phyloP scores from a whole-genome alignment of 2,113 vertebrate species.

The Hypomesus transpacificus region DNA sequence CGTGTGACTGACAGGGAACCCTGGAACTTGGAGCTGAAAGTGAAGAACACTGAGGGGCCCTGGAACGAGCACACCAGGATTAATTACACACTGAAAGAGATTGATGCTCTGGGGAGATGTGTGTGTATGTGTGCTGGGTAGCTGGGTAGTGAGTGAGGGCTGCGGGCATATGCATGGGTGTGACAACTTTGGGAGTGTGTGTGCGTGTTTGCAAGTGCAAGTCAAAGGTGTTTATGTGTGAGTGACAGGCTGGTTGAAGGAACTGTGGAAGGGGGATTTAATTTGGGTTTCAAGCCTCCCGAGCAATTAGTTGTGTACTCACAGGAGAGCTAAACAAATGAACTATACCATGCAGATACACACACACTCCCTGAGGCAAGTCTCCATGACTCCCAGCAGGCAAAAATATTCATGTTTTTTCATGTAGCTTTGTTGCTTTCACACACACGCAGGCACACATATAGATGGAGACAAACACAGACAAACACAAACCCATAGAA shows the following conservation, averaged over 20 bases:
- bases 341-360: not conserved
- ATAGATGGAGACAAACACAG: not conserved
- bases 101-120: not conserved
- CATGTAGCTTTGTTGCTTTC: no score
- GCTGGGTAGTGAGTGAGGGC: no score
- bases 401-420: no score
- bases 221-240: not conserved
- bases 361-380: no score
- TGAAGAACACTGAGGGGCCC: not conserved
- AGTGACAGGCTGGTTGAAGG: not conserved
- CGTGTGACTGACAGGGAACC: constrained; percentile 2
- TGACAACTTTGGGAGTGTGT: not conserved
- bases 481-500: not conserved
- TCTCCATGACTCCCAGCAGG: no score
- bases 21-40: no score
- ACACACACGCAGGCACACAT: not conserved
- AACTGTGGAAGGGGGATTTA: not conserved
- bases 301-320: not conserved
- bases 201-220: not conserved
- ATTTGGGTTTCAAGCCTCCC: not conserved
- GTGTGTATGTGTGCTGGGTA: not conserved
- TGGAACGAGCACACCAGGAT: not conserved
- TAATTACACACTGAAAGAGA: constrained; percentile 2
- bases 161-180: not conserved
- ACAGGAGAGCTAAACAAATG: no score